These are phyloP conservation scores for Siderastrea siderea DNA, from an alignment of 92 coral and sea anemone genomes.

Conservation along the genomic window DNA sequence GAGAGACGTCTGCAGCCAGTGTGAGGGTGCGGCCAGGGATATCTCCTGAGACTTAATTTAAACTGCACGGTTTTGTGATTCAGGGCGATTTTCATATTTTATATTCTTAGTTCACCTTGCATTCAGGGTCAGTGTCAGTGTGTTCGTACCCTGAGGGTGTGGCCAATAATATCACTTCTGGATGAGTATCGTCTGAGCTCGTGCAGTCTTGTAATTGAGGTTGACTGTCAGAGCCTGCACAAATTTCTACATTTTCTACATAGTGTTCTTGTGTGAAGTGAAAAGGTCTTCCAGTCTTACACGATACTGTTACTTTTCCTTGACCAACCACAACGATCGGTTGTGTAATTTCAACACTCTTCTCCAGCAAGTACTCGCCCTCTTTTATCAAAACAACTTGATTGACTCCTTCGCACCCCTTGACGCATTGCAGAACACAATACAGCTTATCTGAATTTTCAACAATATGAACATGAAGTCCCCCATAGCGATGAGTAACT, in stretches of 20 bases:
- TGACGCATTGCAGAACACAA: background rate
- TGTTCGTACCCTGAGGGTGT: constrained; percentile 1
- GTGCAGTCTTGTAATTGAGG: background rate
- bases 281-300: constrained; percentile 24
- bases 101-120: background rate
- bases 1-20: background rate
- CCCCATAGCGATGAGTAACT: constrained; percentile 10
- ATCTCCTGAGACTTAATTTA: background rate
- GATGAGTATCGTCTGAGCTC: background rate
- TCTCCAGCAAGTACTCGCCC: constrained; percentile 13
- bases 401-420: background rate
- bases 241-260: constrained; percentile 22
- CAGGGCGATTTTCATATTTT: too few relatives aligned
- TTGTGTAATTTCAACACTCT: constrained; percentile 4
- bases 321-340: constrained; percentile 10
- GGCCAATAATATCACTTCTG: constrained; percentile 4
- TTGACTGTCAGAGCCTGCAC: background rate
- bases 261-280: constrained; percentile 5
- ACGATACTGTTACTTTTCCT: constrained; percentile 13
- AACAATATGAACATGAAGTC: background rate
- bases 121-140: background rate
- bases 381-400: constrained; percentile 23
- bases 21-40: background rate
- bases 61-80: too few relatives aligned
- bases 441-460: constrained; percentile 10